Evolutionary conservation across 2,888 invertebrate species (phyloP).

Genomic region (Cyrtodaria siliqua): DNA sequence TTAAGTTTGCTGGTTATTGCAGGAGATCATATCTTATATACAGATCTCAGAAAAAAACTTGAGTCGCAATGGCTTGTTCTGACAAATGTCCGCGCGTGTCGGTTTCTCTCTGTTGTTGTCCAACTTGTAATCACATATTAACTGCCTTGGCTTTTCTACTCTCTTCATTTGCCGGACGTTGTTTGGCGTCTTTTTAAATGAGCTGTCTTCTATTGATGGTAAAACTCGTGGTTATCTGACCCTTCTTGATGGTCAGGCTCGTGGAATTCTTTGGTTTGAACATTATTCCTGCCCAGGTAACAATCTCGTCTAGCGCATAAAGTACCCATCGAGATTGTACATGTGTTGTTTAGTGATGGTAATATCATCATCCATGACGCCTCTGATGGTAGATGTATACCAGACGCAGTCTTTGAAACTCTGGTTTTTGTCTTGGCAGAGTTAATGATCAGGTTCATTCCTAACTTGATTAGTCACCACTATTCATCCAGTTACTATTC

Average conservation of each 20-base stretch:
- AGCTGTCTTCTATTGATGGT: constrained; percentile 18
- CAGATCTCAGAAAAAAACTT: no score
- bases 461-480: neutral
- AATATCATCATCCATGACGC: constrained; percentile 14
- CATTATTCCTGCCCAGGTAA: neutral
- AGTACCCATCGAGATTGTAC: constrained; percentile 22
- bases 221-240: neutral
- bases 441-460: neutral
- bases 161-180: no score
- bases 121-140: no score
- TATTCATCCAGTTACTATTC: neutral
- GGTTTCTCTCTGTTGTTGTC: no score
- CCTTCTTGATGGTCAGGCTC: constrained; percentile 1
- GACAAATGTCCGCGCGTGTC: no score
- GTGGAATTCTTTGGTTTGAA: constrained; percentile 26
- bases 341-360: constrained; percentile 24
- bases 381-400: neutral
- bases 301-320: constrained; percentile 1
- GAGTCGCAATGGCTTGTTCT: no score
- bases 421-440: neutral
- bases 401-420: neutral
- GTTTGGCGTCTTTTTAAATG: no score
- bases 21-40: no score
- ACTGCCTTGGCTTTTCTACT: no score
- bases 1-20: no score